Conservation (phyloP, 2,888 invertebrate species). For the Disparrhopalites patrizii region DNA sequence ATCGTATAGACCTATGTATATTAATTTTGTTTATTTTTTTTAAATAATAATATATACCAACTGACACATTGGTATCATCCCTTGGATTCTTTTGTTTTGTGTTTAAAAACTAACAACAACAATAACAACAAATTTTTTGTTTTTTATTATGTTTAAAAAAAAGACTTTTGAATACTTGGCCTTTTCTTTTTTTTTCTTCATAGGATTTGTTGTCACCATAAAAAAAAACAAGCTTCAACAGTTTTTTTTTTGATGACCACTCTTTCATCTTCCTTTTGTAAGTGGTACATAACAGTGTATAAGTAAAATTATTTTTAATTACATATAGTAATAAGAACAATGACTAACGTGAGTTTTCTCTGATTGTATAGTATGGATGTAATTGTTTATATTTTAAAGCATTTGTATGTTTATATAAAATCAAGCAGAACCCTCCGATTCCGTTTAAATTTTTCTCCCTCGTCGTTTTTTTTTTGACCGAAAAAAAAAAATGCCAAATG, state of each 20-base stretch:
- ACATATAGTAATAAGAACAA: slow-evolving; percentile 11
- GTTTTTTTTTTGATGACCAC: background rate
- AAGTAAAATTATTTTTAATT: slow-evolving; percentile 16
- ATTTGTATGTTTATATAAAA: no score
- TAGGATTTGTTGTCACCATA: no score
- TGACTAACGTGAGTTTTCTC: slow-evolving; percentile 21
- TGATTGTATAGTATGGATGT: slow-evolving; percentile 25
- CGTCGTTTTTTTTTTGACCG: no score
- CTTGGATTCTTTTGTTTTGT: no score
- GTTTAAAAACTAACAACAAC: no score
- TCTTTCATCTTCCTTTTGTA: background rate
- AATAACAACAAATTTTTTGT: no score
- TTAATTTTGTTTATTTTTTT: no score
- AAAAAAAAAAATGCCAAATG: no score
- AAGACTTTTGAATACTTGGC: slow-evolving; percentile 28
- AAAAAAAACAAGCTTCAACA: background rate
- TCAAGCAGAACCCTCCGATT: slow-evolving; percentile 3
- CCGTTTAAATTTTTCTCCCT: no score
- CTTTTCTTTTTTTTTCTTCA: slow-evolving; percentile 25
- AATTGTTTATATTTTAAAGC: no score
- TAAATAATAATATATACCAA: no score
- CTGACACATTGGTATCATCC: slow-evolving; percentile 16
- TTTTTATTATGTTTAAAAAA: slow-evolving; percentile 21
- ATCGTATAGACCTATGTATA: no score
- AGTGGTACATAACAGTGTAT: background rate